A percentile compares a stretch with the other conserved stretches of the same genome.
These are phyloP conservation scores for Heterochromis multidens DNA, from an alignment of 2,113 vertebrate genomes.

Conservation along the genomic window DNA sequence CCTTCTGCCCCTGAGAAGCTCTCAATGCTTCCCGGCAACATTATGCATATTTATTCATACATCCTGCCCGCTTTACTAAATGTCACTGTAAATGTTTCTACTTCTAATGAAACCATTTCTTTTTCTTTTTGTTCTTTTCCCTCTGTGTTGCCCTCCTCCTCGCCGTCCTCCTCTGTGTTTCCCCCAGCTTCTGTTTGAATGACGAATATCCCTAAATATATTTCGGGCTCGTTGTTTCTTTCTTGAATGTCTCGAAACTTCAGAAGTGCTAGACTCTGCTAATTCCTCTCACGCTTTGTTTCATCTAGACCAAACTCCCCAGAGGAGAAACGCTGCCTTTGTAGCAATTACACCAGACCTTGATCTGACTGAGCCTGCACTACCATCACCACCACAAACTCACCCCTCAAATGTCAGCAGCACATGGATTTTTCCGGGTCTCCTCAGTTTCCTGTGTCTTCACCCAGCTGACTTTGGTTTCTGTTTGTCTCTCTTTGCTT, in stretches of 20 bases:
- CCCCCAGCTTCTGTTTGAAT: constrained; percentile 8
- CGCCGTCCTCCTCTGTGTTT: not conserved
- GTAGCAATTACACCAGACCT: constrained; percentile 47
- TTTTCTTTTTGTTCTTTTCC: constrained; percentile 48
- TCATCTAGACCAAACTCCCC: constrained; percentile 51
- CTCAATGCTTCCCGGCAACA: constrained; percentile 68
- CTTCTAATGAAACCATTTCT: constrained; percentile 69
- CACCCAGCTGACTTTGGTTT: not conserved
- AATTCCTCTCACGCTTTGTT: constrained; percentile 64
- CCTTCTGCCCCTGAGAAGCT: constrained; percentile 69
- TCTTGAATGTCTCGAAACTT: constrained; percentile 49
- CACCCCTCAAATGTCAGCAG: not conserved
- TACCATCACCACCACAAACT: not conserved
- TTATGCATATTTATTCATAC: constrained; percentile 78
- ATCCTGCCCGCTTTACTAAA: constrained; percentile 67
- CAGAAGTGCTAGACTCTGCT: constrained; percentile 46
- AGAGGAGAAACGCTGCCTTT: constrained; percentile 45
- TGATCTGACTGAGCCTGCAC: constrained; percentile 43
- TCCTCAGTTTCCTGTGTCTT: not conserved
- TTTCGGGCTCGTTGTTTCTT: not conserved
- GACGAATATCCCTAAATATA: constrained; percentile 20
- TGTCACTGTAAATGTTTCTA: constrained; percentile 76
- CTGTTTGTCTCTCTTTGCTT: constrained; percentile 16
- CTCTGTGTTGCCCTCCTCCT: not conserved
- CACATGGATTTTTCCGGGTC: not conserved